A percentile compares a stretch with the other conserved stretches of the same genome.
These are phyloP conservation scores for Palythoa heliodiscus DNA, from an alignment of 92 coral and sea anemone species.

Conservation along the genomic window DNA sequence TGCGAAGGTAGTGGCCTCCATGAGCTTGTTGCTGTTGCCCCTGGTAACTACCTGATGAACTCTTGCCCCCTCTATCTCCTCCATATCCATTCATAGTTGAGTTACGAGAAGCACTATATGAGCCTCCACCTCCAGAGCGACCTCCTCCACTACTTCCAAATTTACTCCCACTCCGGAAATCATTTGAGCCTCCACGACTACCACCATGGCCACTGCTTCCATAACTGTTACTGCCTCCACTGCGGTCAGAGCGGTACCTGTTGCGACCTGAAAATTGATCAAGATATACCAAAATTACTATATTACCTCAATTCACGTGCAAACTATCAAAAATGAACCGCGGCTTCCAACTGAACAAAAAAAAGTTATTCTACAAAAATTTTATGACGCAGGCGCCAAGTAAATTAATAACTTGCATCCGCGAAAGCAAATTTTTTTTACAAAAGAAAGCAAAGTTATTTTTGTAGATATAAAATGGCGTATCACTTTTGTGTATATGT, in stretches of 20 bases:
- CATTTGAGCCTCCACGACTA: slow-evolving; percentile 48
- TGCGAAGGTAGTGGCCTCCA: slow-evolving; percentile 41
- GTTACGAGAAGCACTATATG: slow-evolving; percentile 32
- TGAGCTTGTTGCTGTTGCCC: slow-evolving; percentile 58
- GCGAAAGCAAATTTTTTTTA: too few species aligned
- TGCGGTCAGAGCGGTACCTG: slow-evolving; percentile 77
- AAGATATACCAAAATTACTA: background rate
- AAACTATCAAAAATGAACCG: background rate
- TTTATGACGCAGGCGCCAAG: too few species aligned
- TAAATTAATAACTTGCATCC: too few species aligned
- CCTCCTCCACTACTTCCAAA: slow-evolving; percentile 61
- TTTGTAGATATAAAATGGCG: too few species aligned
- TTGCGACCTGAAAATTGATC: slow-evolving; percentile 72
- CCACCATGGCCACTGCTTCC: slow-evolving; percentile 34
- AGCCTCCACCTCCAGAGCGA: slow-evolving; percentile 54
- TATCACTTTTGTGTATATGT: too few species aligned
- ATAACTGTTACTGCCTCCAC: slow-evolving; percentile 58
- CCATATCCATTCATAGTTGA: slow-evolving; percentile 54
- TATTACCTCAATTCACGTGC: background rate
- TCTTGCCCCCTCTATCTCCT: slow-evolving; percentile 57
- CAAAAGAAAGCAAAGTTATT: too few species aligned
- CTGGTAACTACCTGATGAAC: slow-evolving; percentile 45
- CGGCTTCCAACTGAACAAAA: too few species aligned
- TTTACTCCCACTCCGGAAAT: slow-evolving; percentile 52
- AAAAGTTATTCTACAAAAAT: too few species aligned